Percentiles rank a stretch among this genome's conserved stretches.
These are phyloP conservation scores for Progne subis DNA, from an alignment of 2,113 vertebrate species.

Conservation along the genomic window DNA sequence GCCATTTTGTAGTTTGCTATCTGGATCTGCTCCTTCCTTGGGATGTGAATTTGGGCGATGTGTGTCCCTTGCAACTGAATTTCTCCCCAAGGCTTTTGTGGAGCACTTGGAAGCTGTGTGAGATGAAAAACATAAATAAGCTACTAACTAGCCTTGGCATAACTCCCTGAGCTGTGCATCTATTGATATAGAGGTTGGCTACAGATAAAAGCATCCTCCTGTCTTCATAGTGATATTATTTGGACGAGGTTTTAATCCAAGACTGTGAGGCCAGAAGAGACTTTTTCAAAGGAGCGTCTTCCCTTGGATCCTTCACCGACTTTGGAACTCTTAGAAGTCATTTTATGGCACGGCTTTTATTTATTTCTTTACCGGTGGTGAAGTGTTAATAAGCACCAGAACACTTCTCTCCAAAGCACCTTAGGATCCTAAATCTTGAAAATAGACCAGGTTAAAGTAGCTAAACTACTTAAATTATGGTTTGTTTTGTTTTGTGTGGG, in stretches of 20 bases:
- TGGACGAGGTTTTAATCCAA: background rate
- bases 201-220: background rate
- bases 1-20: background rate
- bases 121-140: background rate
- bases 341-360: background rate
- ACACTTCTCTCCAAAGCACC: background rate
- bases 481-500: background rate
- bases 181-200: background rate
- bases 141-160: background rate
- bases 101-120: background rate
- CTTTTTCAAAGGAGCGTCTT: background rate
- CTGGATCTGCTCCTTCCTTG: background rate
- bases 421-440: background rate
- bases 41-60: background rate
- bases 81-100: background rate
- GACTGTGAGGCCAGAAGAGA: background rate
- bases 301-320: background rate
- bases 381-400: background rate
- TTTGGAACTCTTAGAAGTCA: background rate
- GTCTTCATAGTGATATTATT: background rate
- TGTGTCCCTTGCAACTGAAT: background rate
- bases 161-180: background rate
- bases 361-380: background rate
- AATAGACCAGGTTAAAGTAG: background rate
- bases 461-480: background rate